phyloP scores from a whole-genome alignment of 2,797 vertebrate species.

The Cirrhinus molitorella region DNA sequence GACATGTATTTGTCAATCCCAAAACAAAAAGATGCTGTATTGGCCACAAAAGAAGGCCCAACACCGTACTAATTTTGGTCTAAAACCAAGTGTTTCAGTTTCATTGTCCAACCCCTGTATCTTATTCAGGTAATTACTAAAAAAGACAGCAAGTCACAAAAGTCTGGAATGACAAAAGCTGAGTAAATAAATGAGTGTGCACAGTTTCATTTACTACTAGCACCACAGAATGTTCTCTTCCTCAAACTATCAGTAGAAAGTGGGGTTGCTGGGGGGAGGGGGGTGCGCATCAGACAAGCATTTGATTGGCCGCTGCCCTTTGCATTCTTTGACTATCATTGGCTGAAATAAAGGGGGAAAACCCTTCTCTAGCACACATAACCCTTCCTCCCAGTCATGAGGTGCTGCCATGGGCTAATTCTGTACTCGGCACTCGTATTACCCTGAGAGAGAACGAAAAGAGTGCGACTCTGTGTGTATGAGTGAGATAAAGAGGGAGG shows the following conservation, averaged over 20 bases:
- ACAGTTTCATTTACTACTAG: not conserved
- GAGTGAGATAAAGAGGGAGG: not conserved
- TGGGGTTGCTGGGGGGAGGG: not conserved
- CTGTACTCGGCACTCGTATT: slow-evolving; percentile 73
- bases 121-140: too few relatives aligned
- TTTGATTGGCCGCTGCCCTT: slow-evolving; percentile 61
- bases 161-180: not conserved
- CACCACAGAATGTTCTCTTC: not conserved
- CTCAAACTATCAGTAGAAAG: slow-evolving; percentile 11
- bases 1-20: too few relatives aligned
- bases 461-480: slow-evolving; percentile 1
- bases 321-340: slow-evolving; percentile 40
- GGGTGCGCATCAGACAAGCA: slow-evolving; percentile 3
- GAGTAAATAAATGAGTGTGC: not conserved
- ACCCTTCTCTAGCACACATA: slow-evolving; percentile 15
- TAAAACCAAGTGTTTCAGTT: too few relatives aligned
- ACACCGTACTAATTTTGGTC: too few relatives aligned
- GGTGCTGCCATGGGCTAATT: slow-evolving; percentile 72
- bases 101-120: too few relatives aligned
- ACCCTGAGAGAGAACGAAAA: slow-evolving; percentile 29
- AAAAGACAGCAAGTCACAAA: not conserved
- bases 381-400: slow-evolving; percentile 52
- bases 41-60: too few relatives aligned
- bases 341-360: slow-evolving; percentile 36
- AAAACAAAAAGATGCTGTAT: too few relatives aligned